Evolutionary conservation across 2,888 invertebrate genomes (phyloP), one percentile per base, ranked within the genome.

Genomic region (Galeruca laticollis): DNA sequence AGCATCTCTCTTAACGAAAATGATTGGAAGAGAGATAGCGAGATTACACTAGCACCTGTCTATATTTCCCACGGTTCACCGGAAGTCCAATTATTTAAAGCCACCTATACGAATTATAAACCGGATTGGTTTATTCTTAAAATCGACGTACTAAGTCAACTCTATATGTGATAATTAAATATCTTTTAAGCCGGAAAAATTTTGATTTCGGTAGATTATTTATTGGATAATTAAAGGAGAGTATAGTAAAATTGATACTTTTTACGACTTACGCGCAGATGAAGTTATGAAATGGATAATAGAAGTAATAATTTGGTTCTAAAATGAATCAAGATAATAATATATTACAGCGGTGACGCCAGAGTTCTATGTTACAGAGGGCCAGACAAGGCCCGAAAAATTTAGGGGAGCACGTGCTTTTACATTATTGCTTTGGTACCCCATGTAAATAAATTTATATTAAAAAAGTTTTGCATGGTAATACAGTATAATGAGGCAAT

Each of bases 71-170:
- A 84, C 85, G 85, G 80, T 80, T 77, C 82, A 80, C 83, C 84
- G 85, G 85, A 85, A 85, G 85, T 84, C 82, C 84, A 84, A 84
- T 84, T 85, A 84, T 81, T 77, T 74, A 76, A 77, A 80, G 80
- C 80, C 83, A 82, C 82, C 82, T 84, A 79, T 78, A 74, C 78
- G 76, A 76, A 71, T 67, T 72, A 72, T 71, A 74, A 47, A 70
- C 54, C 33, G 56, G 70, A 70, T 72, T 71, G 68, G 71, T 70
- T 54, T 54, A n/a, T 56, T 56, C 56, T 10, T 1, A 35, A 57
- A 15, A 57, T 57, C 56, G 31, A 54, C 54, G 33, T 15, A 31
- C 15, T 33, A 57, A 57, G 35, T 57, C 56, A 35, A 57, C 52
- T 10, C 43, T 33, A 18, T 57, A 57, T n/a, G 31, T n/a, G 11